Conservation (phyloP, 2,797 vertebrate genomes). For the Ctenochaetus hawaiiensis region DNA sequence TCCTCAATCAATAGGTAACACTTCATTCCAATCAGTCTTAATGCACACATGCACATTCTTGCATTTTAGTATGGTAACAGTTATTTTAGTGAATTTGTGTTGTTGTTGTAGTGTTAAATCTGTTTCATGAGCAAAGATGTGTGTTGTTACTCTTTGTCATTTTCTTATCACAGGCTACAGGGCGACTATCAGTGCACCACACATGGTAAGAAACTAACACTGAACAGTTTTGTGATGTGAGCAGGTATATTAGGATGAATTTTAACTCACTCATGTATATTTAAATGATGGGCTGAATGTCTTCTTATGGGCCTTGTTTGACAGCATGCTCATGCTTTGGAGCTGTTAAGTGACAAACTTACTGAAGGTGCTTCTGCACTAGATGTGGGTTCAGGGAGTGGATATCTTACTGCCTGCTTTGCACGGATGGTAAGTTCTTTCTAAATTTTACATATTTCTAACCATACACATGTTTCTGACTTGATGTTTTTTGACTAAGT, state of each 20-base stretch:
- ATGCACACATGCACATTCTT: background rate
- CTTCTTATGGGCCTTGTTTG: constrained; percentile 19
- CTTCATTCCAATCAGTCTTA: constrained; percentile 9
- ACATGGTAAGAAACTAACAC: constrained; percentile 89
- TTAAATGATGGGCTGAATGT: background rate
- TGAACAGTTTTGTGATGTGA: background rate
- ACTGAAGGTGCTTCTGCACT: constrained; percentile 89
- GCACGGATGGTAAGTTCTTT: constrained; percentile 89
- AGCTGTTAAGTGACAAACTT: constrained; percentile 91
- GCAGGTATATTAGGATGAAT: background rate
- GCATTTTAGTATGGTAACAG: background rate
- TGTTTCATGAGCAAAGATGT: constrained; percentile 13
- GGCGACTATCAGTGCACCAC: constrained; percentile 95
- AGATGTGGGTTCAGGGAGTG: constrained; percentile 94
- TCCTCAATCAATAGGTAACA: constrained; percentile 91
- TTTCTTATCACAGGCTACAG: constrained; percentile 87
- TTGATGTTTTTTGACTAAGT: background rate
- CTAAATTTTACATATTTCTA: background rate
- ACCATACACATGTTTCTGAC: background rate
- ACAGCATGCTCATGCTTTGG: constrained; percentile 93
- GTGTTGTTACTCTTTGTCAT: background rate
- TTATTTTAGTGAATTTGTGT: background rate
- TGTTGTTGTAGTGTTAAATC: background rate
- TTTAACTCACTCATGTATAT: background rate
- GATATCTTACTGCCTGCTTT: constrained; percentile 93